These are phyloP conservation scores for Venusia cambrica DNA, from an alignment of 2,888 invertebrate species.

Conservation along the genomic window DNA sequence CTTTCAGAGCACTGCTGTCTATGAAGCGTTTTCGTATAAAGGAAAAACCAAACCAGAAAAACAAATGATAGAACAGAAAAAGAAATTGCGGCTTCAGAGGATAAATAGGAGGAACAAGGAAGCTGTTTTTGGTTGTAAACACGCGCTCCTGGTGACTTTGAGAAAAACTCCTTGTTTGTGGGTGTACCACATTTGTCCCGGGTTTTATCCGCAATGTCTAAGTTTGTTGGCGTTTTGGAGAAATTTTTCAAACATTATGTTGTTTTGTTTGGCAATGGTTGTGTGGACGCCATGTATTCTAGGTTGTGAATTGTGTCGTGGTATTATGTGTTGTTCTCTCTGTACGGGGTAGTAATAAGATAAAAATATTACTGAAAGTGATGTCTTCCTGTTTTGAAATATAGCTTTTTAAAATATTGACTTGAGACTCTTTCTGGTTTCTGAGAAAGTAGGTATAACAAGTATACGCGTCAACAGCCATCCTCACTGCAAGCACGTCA, in stretches of 20 bases:
- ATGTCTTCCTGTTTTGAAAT: too few species aligned
- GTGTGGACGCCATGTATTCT: slow-evolving; percentile 56
- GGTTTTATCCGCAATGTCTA: slow-evolving; percentile 52
- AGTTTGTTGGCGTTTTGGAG: slow-evolving; percentile 35
- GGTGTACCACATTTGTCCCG: slow-evolving; percentile 52
- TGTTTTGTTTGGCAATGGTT: slow-evolving; percentile 46
- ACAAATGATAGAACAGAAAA: slow-evolving; percentile 23
- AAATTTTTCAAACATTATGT: slow-evolving; percentile 36
- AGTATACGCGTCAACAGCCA: too few species aligned
- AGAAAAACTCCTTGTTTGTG: slow-evolving; percentile 53
- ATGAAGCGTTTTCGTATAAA: slow-evolving; percentile 36
- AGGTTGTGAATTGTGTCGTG: slow-evolving; percentile 44
- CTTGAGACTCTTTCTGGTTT: too few species aligned
- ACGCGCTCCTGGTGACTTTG: slow-evolving; percentile 43
- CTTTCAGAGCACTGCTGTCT: slow-evolving; percentile 34
- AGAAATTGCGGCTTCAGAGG: slow-evolving; percentile 32
- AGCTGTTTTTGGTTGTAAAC: slow-evolving; percentile 41
- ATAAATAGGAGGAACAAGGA: slow-evolving; percentile 35
- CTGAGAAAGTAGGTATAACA: too few species aligned
- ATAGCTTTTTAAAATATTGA: too few species aligned
- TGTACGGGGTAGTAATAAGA: slow-evolving; percentile 33
- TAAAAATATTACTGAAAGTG: not conserved
- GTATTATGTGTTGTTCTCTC: slow-evolving; percentile 40
- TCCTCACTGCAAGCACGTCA: too few species aligned
- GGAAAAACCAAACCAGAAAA: slow-evolving; percentile 41